Evolutionary conservation across 1,140 invertebrate genomes (phyloP), one percentile per base, ranked within the genome.

Genomic region (Stegodyphus dumicola): DNA sequence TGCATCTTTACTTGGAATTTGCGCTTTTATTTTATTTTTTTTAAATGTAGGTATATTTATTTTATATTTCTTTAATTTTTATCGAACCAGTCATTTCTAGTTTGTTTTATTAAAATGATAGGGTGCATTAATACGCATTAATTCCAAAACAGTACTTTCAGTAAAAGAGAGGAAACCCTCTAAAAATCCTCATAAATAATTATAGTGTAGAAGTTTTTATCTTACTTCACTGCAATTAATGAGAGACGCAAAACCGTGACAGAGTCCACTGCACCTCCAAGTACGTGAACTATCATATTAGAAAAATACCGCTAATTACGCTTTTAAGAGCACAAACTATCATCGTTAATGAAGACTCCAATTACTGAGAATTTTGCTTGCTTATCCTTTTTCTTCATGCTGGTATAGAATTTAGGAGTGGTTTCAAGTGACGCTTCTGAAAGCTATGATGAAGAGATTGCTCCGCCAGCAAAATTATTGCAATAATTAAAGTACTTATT

Each of bases 321-420:
- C 80, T 73, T 75, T 83, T 83, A 83, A 75, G 71, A 83, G 80
- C 80, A 54, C 56, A 83, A 83, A 83, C 70, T 73, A 83, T 66
- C 80, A 33, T 83, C 80, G 53, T 83, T 83, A 83, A 83, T 83
- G 80, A 83, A 73, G 71, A 70, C n/a, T 73, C 80, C 80, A 83
- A 83, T 83, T 83, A 83, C 71, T 17, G 13, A 10, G 18, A 48
- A 71, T 51, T 9, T 10, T 17, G 10, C 71, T 33, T 75, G 48
- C 78, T 54, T 11, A 3, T 49, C 48, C 64, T 69, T 69, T 78
- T 71, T 80, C 67, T 80, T 71, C 10, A 4, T 51, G 5, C 10
- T 33, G 49, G 69, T 13, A 13, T 11, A 75, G 64, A 52, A 15
- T 17, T 13, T 60, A 74, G 60, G 15, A 69, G n/a, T n/a, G 70